These are phyloP conservation scores for Heterodera carotae DNA, from an alignment of 1,140 invertebrate genomes.

Conservation along the genomic window DNA sequence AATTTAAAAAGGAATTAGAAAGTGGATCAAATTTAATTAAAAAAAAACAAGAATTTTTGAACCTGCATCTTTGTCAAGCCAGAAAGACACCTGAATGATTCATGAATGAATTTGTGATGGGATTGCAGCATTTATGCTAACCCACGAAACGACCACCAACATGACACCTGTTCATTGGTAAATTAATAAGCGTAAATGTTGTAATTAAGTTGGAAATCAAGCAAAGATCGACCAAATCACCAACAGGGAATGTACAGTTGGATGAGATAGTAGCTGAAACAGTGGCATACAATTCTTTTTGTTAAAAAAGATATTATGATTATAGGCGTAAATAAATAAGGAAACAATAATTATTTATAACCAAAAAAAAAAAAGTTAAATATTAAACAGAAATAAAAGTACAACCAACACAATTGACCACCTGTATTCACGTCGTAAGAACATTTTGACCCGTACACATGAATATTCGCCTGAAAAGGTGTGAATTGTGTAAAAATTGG, in stretches of 20 bases:
- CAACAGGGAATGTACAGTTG: conserved; percentile 70
- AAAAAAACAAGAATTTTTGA: not conserved
- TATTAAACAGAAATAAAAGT: not conserved
- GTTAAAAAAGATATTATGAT: too few species aligned
- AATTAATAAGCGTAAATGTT: not conserved
- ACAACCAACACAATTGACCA: conserved; percentile 63
- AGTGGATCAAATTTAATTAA: not conserved
- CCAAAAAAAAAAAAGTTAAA: too few species aligned
- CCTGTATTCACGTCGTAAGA: conserved; percentile 67
- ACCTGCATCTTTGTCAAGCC: conserved; percentile 75
- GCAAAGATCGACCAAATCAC: conserved; percentile 54
- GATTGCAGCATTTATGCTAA: conserved; percentile 46
- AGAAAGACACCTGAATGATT: conserved; percentile 91
- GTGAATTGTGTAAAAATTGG: not conserved
- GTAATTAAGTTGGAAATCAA: not conserved
- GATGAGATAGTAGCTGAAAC: conserved; percentile 90
- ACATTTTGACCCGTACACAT: conserved; percentile 59
- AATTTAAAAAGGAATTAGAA: too few species aligned
- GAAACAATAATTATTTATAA: too few species aligned
- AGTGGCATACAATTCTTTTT: conserved; percentile 10
- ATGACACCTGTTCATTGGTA: conserved; percentile 41
- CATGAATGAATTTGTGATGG: conserved; percentile 63
- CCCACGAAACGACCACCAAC: conserved; percentile 28
- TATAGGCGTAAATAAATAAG: too few species aligned
- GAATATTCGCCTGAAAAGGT: conserved; percentile 73